Base-by-base conservation (phyloP, 2,797 vertebrate species). In the Microchirus variegatus region DNA sequence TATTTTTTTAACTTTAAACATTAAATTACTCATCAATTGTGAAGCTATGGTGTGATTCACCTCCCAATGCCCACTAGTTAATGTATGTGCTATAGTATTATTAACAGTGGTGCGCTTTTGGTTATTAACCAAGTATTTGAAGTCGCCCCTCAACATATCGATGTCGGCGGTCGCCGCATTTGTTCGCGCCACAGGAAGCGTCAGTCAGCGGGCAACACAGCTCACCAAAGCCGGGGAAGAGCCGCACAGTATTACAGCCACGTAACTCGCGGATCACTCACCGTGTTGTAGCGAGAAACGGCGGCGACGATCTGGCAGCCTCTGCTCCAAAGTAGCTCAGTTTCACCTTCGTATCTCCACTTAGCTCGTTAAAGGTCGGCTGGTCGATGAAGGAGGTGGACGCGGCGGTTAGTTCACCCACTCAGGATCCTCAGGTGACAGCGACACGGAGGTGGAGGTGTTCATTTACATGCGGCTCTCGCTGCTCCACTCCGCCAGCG, bases 391-490 rank as follows among this genome's bases (percentile, higher is more conserved):
- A 22, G 22, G 22, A 22, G n/a, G 36, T 2, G 13, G 43, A 51
- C 78, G 43, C 63, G 66, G 55, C 77, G 2, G 47, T 49, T 53
- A 3, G 0, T 17, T 10, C 37, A 46, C 5, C 38, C 48, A 12
- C 31, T 18, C n/a, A 10, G 8, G 75, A 72, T 81, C 75, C 72
- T 83, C 81, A 77, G 80, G 77, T 84, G 84, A 84, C 55, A 37
- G 48, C 48, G 12, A 36, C 65, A 16, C 62, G 26, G 72, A 76
- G 79, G 78, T 51, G 70, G 75, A 78, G 66, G 72, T 54, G 64
- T 71, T 89, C 76, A 85, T 90, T 87, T 82, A 87, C 89, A 88
- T 90, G 78, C 84, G 82, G 72, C 75, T 80, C 74, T 63, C 18
- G 72, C 71, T 77, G 85, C 80, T 86, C 87, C 90, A 90, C 81